These are phyloP conservation scores for Seriola dumerili DNA, from an alignment of 2,113 vertebrate genomes.

Conservation along the genomic window DNA sequence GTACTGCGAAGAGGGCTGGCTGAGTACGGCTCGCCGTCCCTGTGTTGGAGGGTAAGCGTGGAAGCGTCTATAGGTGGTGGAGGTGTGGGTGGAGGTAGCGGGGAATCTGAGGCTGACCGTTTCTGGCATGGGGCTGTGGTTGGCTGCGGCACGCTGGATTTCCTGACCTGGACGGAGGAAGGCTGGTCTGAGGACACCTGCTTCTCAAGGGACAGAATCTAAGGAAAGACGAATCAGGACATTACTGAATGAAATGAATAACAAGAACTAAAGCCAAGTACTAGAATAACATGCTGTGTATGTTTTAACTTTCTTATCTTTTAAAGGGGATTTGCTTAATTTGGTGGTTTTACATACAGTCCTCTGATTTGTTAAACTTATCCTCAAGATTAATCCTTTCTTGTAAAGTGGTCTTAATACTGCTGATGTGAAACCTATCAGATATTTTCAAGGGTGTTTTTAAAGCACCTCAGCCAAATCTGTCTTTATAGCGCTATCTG, in stretches of 20 bases:
- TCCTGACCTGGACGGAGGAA: constrained; percentile 91
- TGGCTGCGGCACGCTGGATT: constrained; percentile 77
- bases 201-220: constrained; percentile 93
- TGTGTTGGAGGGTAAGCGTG: constrained; percentile 75
- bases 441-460: neutral
- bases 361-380: neutral
- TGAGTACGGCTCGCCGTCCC: constrained; percentile 78
- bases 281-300: neutral
- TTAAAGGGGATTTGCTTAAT: neutral
- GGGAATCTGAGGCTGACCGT: constrained; percentile 57
- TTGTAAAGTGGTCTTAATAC: neutral
- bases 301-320: neutral
- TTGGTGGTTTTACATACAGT: neutral
- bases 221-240: constrained; percentile 12
- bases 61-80: constrained; percentile 65
- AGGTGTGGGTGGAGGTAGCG: constrained; percentile 53
- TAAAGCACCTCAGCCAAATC: neutral
- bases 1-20: constrained; percentile 85
- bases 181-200: constrained; percentile 87
- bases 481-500: neutral
- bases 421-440: neutral
- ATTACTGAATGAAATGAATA: neutral
- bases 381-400: neutral
- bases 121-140: constrained; percentile 46
- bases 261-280: neutral